Evolutionary conservation across 2,797 vertebrate species (phyloP), one percentile per base, ranked within the genome.

Genomic region (Hippocampus kuda): DNA sequence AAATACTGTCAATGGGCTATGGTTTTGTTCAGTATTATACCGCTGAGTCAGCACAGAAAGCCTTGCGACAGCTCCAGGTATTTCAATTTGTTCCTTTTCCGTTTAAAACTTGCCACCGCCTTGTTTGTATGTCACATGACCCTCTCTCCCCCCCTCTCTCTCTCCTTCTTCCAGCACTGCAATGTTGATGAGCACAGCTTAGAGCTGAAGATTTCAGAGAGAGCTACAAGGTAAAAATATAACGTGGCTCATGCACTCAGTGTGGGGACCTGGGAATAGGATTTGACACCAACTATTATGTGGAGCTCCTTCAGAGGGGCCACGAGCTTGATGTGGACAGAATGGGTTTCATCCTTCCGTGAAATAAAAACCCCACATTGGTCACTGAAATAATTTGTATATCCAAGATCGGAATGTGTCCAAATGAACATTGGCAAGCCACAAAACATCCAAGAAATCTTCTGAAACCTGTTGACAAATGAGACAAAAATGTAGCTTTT

Each of bases 21-120:
- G 97, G 97, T 0, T 99, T 99, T 85, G 92, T 99, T 79, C 93
- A 95, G 65, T 99, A 94, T 85, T 91, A 80, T 86, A 95, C 90
- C 61, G 91, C 94, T 0, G 92, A 96, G 69, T 84, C 91, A 0
- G 95, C 97, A 54, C 92, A 98, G 87, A 98, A 94, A 76, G 97
- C 97, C 10, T 85, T 99, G 71, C 92, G 87, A 70, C 91, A 82
- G 75, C 90, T 99, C 1, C 97, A 99, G 94, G 97, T 98, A 89
- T 41, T 5, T 1, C 22, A 15, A 1, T 5, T 49, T 57, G 67
- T 41, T 30, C 63, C 12, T 49, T 15, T 56, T 26, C 38, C 42
- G 24, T 60, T 6, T n/a, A 3, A 6, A 51, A 6, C 3, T 34
- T 2, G 6, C 2, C 70, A 57, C 74, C 10, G 4, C 11, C 8